phyloP scores from a whole-genome alignment of 2,888 invertebrate genomes.

The Liodrosophila aerea region DNA sequence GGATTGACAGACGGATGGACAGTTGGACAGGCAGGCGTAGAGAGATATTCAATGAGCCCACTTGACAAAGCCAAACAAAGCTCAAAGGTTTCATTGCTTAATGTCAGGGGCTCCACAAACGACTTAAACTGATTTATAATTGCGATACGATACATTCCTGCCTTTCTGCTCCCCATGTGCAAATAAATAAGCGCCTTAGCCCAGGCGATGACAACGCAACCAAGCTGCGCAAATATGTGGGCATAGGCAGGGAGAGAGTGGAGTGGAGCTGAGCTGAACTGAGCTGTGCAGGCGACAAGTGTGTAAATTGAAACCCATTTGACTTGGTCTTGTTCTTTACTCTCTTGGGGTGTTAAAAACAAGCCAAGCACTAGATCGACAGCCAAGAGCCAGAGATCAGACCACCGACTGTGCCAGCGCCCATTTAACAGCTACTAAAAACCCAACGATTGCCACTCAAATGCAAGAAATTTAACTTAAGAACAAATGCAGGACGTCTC shows the following conservation, averaged over 20 bases:
- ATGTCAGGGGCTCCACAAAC: constrained; percentile 67
- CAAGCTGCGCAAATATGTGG: constrained; percentile 50
- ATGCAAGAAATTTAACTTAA: constrained; percentile 43
- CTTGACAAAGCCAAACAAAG: constrained; percentile 63
- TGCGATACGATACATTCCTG: constrained; percentile 71
- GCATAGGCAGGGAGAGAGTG: constrained; percentile 16
- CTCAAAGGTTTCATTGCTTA: constrained; percentile 79
- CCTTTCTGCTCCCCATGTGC: constrained; percentile 17
- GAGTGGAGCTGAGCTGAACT: not conserved
- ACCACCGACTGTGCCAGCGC: constrained; percentile 70
- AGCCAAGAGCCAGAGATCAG: constrained; percentile 26
- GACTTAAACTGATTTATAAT: constrained; percentile 81
- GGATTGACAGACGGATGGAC: constrained; percentile 42
- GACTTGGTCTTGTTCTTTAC: constrained; percentile 14
- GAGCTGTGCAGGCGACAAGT: constrained; percentile 62
- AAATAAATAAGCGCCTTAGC: constrained; percentile 78
- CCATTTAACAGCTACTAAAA: constrained; percentile 78
- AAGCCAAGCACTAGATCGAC: constrained; percentile 59
- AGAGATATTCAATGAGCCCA: constrained; percentile 41
- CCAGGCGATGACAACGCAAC: constrained; percentile 66
- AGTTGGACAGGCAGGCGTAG: constrained; percentile 28
- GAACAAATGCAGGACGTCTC: constrained; percentile 27
- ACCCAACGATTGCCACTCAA: constrained; percentile 50
- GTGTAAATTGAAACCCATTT: constrained; percentile 78
- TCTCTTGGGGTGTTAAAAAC: constrained; percentile 74